These are phyloP conservation scores for Echinops telfairi DNA, from an alignment of 2,113 vertebrate genomes.

Conservation along the genomic window DNA sequence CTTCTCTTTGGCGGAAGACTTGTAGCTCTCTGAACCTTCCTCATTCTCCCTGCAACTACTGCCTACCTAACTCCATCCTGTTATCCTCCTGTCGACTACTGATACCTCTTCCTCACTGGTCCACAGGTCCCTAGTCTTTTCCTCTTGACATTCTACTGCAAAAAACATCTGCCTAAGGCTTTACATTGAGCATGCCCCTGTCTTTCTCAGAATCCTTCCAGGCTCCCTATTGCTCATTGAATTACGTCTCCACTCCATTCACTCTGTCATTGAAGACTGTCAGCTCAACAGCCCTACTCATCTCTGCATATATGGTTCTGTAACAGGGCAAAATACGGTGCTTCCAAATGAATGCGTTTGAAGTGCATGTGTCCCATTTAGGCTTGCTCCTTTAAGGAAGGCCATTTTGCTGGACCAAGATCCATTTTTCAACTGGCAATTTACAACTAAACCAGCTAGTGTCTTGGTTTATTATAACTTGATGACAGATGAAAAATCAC, in stretches of 20 bases:
- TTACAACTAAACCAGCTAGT: background rate
- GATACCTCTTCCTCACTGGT: background rate
- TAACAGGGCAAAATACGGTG: background rate
- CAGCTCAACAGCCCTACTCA: background rate
- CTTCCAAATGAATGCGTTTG: background rate
- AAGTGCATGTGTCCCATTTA: background rate
- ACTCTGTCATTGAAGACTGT: background rate
- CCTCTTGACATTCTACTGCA: background rate
- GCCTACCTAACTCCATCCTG: background rate
- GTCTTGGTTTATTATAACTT: conserved; percentile 46
- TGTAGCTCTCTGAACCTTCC: background rate
- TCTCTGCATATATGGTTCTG: background rate
- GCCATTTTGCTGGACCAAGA: background rate
- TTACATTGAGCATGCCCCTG: background rate
- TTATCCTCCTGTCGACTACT: background rate
- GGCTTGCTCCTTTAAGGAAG: background rate
- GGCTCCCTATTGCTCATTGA: background rate
- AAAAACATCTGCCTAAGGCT: background rate
- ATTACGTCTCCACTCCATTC: background rate
- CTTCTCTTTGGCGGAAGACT: background rate
- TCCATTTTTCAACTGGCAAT: conserved; percentile 34
- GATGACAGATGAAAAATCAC: conserved; percentile 46
- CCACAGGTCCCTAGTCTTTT: background rate
- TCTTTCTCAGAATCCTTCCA: background rate
- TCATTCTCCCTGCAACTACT: background rate